Evolutionary conservation across 2,797 vertebrate genomes (phyloP), one percentile per base, ranked within the genome.

Genomic region (Oreonectes daqikongensis): DNA sequence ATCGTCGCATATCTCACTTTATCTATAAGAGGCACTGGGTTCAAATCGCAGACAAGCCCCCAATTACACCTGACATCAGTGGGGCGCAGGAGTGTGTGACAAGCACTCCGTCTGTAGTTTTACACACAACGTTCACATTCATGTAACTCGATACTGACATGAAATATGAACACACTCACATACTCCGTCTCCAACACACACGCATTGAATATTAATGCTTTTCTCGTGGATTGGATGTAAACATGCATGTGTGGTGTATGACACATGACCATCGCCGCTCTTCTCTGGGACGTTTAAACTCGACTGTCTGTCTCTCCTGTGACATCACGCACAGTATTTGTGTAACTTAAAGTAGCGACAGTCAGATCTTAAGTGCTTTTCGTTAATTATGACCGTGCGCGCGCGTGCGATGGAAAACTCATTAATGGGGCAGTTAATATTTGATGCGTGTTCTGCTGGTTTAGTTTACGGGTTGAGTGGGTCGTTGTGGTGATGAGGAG

Each of bases 381-480:
- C 11, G 52, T 76, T 83, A 70, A 82, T 75, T 74, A 78, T 50
- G 55, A 28, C 35, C 52, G 50, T 32, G 20, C 72, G 35, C 26
- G 22, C 65, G 55, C 42, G 32, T 69, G 69, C 50, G 82, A 91
- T 92, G 92, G 92, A 93, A 93, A 93, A 93, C 90, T 93, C 91
- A 93, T 93, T 93, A 93, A 92, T 88, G 85, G 81, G 65, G 55
- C 50, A 76, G 90, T 93, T 84, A 92, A 93, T 93, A 92, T 92
- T 93, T 86, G 74, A 93, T 86, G 84, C 88, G 86, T 83, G 85
- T 86, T 86, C 84, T 75, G 86, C 84, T 84, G 91, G 90, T 89
- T 92, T 90, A 83, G 90, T 90, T 93, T 93, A 92, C 92, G 90
- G 90, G 89, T 89, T 89, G 78, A 50, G 82, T 83, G 72, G 76